Base-by-base conservation (phyloP, 2,888 invertebrate species). In the Cloeon dipterum region DNA sequence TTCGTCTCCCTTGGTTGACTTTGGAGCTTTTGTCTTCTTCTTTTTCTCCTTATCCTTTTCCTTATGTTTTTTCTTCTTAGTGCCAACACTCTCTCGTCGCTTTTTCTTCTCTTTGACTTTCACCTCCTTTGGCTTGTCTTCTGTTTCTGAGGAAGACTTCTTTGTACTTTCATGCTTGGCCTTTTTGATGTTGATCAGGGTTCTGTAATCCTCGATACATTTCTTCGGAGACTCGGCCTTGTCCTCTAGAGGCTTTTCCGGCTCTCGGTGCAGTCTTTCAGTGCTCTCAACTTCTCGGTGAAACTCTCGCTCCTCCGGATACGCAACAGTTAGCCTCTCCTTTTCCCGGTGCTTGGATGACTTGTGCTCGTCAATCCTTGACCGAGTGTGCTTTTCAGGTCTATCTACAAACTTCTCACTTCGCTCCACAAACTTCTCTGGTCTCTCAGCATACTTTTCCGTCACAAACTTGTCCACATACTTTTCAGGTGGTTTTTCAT, bases 181-280 rank as follows among this genome's bases (percentile, higher is more conserved):
- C 44, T 39, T 43, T 43, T 35, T 43, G 41, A 36, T 46, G 36
- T 26, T 45, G 44, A 26, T 37, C 44, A 38, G 26, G 39, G 42
- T 40, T 43, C 42, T n/a, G 36, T 38, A 17, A 26, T 23, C 34
- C 23, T 20, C 36, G 38, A n/a, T 25, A 10, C 3, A 37, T 40
- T 44, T 42, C 21, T 41, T 36, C 34, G 42, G 45, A 46, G 33
- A 16, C n/a, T 32, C 42, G 32, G 49, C 59, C 57, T 36, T 62
- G 61, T 35, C 57, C 45, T 34, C 59, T 58, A 19, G 64, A 58
- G 40, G 52, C 55, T 42, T 61, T 59, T 46, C 54, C 54, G 40
- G 53, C 57, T 41, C 59, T 52, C 45, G 61, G 37, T 35, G 46
- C 41, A 37, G 42, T 36, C 21, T 44, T 41, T 40, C 40, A 26